Evolutionary conservation across 2,113 vertebrate species (phyloP), one percentile per base, ranked within the genome.

Genomic region (Kryptolebias marmoratus): DNA sequence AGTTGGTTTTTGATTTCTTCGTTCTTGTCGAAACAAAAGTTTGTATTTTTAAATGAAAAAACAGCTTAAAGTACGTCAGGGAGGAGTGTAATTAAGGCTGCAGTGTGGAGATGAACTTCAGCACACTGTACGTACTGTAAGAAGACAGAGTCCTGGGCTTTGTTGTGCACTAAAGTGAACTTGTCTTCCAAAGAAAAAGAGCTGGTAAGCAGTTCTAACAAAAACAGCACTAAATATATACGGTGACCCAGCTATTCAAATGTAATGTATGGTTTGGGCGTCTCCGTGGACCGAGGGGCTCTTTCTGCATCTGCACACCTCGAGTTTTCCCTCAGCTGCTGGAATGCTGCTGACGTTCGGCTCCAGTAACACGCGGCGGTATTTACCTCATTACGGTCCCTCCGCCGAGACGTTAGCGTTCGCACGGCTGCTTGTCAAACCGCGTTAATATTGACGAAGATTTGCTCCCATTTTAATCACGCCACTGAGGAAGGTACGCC

Each of bases 371-470:
- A 18, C 76, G 36, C 54, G n/a, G 61, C 71, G 68, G 69, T 81
- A 61, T 83, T 83, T 85, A 81, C 77, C 73, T 91, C 80, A 62
- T 79, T 66, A 77, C 71, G 53, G 66, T n/a, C 47, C 70, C 77
- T 84, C 85, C 31, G 64, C 71, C 75, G 85, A 80, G 55, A 50
- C 65, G 2, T 30, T 68, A 54, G 71, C 80, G 69, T 87, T 81
- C 75, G 73, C 87, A 75, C 73, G 64, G 67, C 71, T 70, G 77
- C 77, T 77, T 61, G 77, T 89, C 86, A 70, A 72, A 64, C 65
- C 75, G 45, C 63, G 72, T 81, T 87, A 81, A 89, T 87, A 86
- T 87, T 88, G 89, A 91, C 87, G 85, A 75, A 90, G 81, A 89
- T 87, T 74, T 74, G 75, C 77, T 54, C 36, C 62, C 64, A 52